Conservation (phyloP, 2,113 vertebrate genomes). For the Lamprologus tigripictilis region DNA sequence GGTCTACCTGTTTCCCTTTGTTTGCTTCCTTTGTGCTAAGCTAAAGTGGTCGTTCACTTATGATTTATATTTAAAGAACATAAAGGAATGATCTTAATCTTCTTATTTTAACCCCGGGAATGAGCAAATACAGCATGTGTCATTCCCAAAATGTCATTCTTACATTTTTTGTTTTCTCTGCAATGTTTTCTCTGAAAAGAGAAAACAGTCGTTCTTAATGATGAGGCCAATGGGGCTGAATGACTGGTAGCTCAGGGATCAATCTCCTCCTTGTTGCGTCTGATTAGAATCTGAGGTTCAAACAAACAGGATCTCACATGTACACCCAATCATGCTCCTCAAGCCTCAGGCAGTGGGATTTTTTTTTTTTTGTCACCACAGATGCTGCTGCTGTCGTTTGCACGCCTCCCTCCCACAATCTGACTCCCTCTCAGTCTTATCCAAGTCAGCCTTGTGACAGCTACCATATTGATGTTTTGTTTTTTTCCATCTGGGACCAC, state of each 20-base stretch:
- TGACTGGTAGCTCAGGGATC: not conserved
- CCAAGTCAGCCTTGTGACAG: conserved; percentile 32
- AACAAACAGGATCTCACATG: not conserved
- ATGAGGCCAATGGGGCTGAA: not conserved
- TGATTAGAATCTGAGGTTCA: conserved; percentile 25
- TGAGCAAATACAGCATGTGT: not conserved
- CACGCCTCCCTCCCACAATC: not conserved
- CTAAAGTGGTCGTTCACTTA: not conserved
- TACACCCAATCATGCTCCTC: not conserved
- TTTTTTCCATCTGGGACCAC: conserved; percentile 6
- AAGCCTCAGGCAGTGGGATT: conserved; percentile 15
- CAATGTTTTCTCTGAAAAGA: not conserved
- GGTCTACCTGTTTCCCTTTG: not conserved
- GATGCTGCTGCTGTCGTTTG: not conserved
- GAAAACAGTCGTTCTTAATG: not conserved
- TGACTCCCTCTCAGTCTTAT: not conserved
- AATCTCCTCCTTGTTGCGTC: conserved; percentile 7
- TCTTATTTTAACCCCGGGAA: not conserved
- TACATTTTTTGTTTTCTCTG: not conserved
- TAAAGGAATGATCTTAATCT: not conserved
- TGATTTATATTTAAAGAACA: not conserved
- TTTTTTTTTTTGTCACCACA: conserved; percentile 22
- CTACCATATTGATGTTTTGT: not conserved
- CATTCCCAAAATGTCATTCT: not conserved
- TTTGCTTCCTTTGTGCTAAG: not conserved